Evolutionary conservation across 2,113 vertebrate genomes (phyloP).

Genomic region (Natator depressus): DNA sequence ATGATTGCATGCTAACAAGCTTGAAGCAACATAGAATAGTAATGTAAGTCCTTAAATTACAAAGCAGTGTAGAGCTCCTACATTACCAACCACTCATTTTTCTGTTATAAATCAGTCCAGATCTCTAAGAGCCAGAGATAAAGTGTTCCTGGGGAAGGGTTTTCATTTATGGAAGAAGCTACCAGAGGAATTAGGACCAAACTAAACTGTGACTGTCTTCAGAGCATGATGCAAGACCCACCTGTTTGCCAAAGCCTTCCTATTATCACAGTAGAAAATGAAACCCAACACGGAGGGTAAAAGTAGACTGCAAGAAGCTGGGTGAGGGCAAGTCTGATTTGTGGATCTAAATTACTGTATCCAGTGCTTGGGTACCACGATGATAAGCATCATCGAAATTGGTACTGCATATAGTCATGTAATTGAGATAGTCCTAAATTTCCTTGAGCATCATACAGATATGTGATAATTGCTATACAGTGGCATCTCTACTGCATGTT

Average conservation of each 20-base stretch:
- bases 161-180: not conserved
- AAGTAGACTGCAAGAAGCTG: not conserved
- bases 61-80: not conserved
- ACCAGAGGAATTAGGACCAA: not conserved
- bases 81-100: not conserved
- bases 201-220: not conserved
- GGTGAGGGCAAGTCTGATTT: not conserved
- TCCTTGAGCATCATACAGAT: too few relatives aligned
- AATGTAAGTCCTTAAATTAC: not conserved
- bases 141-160: not conserved
- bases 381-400: too few relatives aligned
- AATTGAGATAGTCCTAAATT: too few relatives aligned
- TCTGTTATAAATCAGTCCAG: not conserved
- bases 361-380: too few relatives aligned
- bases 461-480: too few relatives aligned
- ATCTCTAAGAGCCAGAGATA: not conserved
- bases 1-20: not conserved
- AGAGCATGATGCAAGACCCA: not conserved
- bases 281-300: not conserved
- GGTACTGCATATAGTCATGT: too few relatives aligned
- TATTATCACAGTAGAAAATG: not conserved
- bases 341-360: not conserved
- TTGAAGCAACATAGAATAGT: not conserved
- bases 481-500: too few relatives aligned
- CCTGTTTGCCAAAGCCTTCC: not conserved